Evolutionary conservation across 2,888 invertebrate species (phyloP).

Genomic region (Sepioteuthis lessoniana): DNA sequence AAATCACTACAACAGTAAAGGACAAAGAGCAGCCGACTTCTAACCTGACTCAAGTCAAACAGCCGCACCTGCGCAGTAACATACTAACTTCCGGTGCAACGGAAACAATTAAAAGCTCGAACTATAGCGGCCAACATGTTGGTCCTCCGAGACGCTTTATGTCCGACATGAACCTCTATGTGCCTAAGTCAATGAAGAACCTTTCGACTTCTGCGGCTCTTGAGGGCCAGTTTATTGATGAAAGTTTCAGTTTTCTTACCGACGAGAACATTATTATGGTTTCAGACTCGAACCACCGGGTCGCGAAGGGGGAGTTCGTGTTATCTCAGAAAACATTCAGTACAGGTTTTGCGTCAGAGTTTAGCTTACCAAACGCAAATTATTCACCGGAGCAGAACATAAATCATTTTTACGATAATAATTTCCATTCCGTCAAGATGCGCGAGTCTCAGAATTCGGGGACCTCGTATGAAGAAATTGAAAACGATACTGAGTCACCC

Average conservation of each 20-base stretch:
- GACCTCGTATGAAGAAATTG: neutral
- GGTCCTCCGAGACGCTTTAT: neutral
- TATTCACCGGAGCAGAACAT: neutral
- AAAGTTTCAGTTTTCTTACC: neutral
- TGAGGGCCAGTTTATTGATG: neutral
- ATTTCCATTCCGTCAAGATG: neutral
- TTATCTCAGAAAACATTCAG: neutral
- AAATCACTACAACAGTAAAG: neutral
- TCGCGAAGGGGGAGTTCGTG: neutral
- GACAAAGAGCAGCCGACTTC: neutral
- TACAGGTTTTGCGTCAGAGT: neutral
- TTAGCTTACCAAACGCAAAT: neutral
- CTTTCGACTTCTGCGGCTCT: neutral
- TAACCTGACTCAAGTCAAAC: neutral
- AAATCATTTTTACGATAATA: neutral
- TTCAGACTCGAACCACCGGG: neutral
- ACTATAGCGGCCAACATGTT: neutral
- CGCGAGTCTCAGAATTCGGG: neutral
- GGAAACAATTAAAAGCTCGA: neutral
- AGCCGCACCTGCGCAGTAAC: neutral
- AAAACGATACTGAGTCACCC: neutral
- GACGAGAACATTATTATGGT: neutral
- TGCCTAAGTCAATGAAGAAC: neutral
- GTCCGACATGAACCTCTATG: neutral
- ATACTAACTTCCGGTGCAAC: neutral